phyloP scores from a whole-genome alignment of 2,888 invertebrate species.

The Merodon equestris region DNA sequence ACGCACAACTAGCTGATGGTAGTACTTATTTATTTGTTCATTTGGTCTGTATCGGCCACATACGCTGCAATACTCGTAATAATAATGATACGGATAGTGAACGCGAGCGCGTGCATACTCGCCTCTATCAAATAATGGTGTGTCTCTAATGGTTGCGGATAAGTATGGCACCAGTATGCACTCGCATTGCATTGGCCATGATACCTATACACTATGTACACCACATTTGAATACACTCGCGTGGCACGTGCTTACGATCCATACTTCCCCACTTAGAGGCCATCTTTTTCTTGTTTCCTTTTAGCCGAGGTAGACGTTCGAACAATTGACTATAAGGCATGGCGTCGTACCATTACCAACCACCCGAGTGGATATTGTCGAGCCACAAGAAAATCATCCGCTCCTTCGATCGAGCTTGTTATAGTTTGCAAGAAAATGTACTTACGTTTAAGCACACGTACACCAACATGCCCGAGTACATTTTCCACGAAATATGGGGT shows the following conservation, averaged over 20 bases:
- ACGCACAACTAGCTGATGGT: constrained; percentile 52
- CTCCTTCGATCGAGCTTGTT: constrained; percentile 27
- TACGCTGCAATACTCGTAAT: constrained; percentile 61
- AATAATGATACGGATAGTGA: constrained; percentile 69
- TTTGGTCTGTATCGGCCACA: constrained; percentile 65
- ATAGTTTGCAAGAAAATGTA: constrained; percentile 23
- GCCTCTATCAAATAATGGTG: constrained; percentile 69
- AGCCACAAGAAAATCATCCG: constrained; percentile 42
- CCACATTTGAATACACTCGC: constrained; percentile 44
- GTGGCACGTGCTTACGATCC: constrained; percentile 62
- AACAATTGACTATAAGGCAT: constrained; percentile 66
- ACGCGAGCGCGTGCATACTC: constrained; percentile 67
- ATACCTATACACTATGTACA: constrained; percentile 27
- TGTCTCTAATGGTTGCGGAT: constrained; percentile 68
- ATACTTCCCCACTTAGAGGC: constrained; percentile 62
- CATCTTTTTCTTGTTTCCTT: constrained; percentile 27
- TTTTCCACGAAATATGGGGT: constrained; percentile 28
- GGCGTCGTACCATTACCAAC: constrained; percentile 64
- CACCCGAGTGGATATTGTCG: constrained; percentile 64
- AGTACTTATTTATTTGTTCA: constrained; percentile 68
- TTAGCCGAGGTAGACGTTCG: constrained; percentile 44
- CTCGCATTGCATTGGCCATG: constrained; percentile 66
- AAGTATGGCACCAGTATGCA: constrained; percentile 67
- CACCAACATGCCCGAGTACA: constrained; percentile 29
- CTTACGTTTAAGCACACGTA: constrained; percentile 31